Evolutionary conservation across 2,888 invertebrate genomes (phyloP), one percentile per base, ranked within the genome.

Genomic region (Alitta virens): DNA sequence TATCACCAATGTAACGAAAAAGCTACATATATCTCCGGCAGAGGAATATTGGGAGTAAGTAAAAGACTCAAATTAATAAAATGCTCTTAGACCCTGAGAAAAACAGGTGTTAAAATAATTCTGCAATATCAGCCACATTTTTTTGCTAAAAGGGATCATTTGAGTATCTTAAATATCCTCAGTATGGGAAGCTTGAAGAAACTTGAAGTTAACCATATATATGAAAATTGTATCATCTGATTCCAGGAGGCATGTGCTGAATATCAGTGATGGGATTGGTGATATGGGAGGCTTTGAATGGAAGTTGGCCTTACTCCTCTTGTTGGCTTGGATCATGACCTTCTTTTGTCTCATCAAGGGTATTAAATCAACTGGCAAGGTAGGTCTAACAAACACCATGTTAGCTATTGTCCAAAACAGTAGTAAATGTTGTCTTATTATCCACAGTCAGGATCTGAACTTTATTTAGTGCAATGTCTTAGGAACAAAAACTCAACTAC

Each of bases 331-430:
- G 46, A 21, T 46, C 18, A n/a, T 46, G 46, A 21, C 21, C n/a
- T 46, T 46, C n/a, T 46, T 46, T 21, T 46, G 46, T n/a, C 46
- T 46, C n/a, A 46, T 46, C n/a, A 46, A 46, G n/a, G 46, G 46
- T 7, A 46, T 46, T n/a, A 46, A 46, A 46, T 46, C 46, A 18
- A 46, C 46, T 9, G 46, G 46, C 5, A 46, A 46, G 46, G 46
- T 46, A 33, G 33, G 33, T 7, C 33, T 33, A 33, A 12, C n/a
- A n/a, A n/a, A n/a, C n/a, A n/a, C n/a, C n/a, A n/a, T n/a, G n/a
- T n/a, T n/a, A n/a, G n/a, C n/a, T n/a, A n/a, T n/a, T n/a, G n/a
- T n/a, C n/a, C n/a, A n/a, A n/a, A n/a, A n/a, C n/a, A n/a, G n/a
- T n/a, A n/a, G n/a, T n/a, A n/a, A n/a, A n/a, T n/a, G n/a, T n/a